A percentile compares a stretch with the other conserved stretches of the same genome.
phyloP scores from a whole-genome alignment of 2,888 invertebrate species.

The Meiosimyza platycephala region DNA sequence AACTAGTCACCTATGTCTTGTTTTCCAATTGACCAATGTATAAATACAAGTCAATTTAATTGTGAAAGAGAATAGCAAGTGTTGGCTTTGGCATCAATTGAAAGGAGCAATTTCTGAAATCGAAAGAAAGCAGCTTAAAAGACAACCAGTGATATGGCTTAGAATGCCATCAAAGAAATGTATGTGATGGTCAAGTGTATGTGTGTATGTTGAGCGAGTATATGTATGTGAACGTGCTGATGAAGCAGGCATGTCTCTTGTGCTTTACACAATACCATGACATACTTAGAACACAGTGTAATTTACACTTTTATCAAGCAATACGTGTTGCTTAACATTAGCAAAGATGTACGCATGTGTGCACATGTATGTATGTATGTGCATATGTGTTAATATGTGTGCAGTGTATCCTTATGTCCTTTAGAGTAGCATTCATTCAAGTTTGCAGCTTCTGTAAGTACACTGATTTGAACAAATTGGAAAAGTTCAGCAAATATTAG shows the following conservation, averaged over 20 bases:
- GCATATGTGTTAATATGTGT: neutral
- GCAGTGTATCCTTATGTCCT: neutral
- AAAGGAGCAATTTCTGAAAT: too few species aligned
- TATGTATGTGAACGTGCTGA: slow-evolving; percentile 10
- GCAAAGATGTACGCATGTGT: neutral
- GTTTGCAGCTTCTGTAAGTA: slow-evolving; percentile 3
- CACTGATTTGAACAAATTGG: slow-evolving; percentile 35
- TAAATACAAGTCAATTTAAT: slow-evolving; percentile 1
- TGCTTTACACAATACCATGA: neutral
- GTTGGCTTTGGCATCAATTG: slow-evolving; percentile 5
- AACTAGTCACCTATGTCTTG: too few species aligned
- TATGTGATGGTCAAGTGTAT: slow-evolving; percentile 24
- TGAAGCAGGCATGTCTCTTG: neutral
- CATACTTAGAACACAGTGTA: neutral
- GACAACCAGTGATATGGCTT: too few species aligned
- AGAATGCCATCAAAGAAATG: neutral
- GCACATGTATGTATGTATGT: neutral
- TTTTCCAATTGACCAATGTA: too few species aligned
- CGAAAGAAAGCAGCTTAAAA: too few species aligned
- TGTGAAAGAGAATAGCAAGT: slow-evolving; percentile 14
- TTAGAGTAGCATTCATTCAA: slow-evolving; percentile 7
- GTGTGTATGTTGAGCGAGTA: too few species aligned
- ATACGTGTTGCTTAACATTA: neutral
- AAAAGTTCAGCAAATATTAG: slow-evolving; percentile 30
- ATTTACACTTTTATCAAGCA: neutral